Evolutionary conservation across 1,140 invertebrate species (phyloP), one percentile per base, ranked within the genome.

Genomic region (Cyclargus thomasi): DNA sequence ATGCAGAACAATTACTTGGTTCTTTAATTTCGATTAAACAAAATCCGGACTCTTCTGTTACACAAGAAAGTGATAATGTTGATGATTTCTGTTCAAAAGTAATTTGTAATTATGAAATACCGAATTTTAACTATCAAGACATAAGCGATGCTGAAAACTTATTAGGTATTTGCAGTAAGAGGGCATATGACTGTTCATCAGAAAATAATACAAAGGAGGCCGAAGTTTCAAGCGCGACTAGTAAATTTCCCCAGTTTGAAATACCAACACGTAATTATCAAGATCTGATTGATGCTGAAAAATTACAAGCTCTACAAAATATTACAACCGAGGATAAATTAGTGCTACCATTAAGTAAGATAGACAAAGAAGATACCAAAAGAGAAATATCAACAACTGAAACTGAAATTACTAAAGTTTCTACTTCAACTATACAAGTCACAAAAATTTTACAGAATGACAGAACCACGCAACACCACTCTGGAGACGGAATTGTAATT

Each of bases 91-190:
- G 14, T 1, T 11, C 39, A 47, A 47, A 47, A 11, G 39, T 47
- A 14, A 16, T 16, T 0, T 1, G 39, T 47, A 14, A 20, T 59
- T 55, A 64, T 36, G 72, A 80, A 75, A 18, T 39, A 22, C 70
- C 71, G 23, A 47, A 21, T 17, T 70, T 70, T 62, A 76, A 59
- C 67, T 82, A 80, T 71, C 64, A 79, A 29, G 73, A 81, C 63
- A 68, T 78, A 62, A 53, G 65, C 5, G 78, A 81, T 63, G 78
- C 77, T 65, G 79, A 83, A 75, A 63, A 62, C 1, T 65, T 70
- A 21, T 63, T 78, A 0, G 74, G 21, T 16, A 2, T 71, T 47
- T 47, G 23, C 17, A 29, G 63, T 7, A 16, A 20, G 3, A 39
- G 17, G n/a, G 35, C 3, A 2, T 16, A 39, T 64, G 63, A 59